Percentiles rank a stretch among this genome's conserved stretches.
Conservation (phyloP, 2,113 vertebrate species). For the Aleadryas rufinucha region DNA sequence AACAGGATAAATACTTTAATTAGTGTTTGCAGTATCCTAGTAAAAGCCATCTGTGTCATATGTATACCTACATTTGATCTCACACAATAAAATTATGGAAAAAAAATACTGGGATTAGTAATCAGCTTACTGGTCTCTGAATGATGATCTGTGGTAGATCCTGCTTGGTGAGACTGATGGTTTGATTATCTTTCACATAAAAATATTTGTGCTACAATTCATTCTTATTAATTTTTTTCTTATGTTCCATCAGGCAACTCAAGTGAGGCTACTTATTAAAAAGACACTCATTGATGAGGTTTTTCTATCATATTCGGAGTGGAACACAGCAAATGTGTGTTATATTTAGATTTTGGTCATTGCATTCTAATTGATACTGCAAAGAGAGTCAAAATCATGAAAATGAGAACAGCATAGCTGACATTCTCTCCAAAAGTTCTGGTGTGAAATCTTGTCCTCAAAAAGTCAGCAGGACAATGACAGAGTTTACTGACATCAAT, state of each 20-base stretch:
- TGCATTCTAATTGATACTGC: not conserved
- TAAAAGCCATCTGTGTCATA: not conserved
- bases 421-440: not conserved
- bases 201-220: not conserved
- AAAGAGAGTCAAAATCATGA: not conserved
- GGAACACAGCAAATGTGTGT: not conserved
- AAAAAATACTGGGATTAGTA: not conserved
- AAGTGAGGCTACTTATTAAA: not conserved
- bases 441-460: not conserved
- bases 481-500: not conserved
- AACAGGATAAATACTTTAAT: not conserved
- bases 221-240: not conserved
- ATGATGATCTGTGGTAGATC: not conserved
- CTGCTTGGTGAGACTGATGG: not conserved
- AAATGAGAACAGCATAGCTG: not conserved
- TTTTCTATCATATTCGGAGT: not conserved
- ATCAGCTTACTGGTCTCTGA: not conserved
- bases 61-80: not conserved
- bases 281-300: not conserved
- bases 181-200: not conserved
- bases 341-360: not conserved
- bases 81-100: not conserved
- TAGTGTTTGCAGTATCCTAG: not conserved
- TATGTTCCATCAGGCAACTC: not conserved
- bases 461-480: not conserved